Base-by-base conservation (phyloP, 2,888 invertebrate genomes). In the Hyposoter didymator region DNA sequence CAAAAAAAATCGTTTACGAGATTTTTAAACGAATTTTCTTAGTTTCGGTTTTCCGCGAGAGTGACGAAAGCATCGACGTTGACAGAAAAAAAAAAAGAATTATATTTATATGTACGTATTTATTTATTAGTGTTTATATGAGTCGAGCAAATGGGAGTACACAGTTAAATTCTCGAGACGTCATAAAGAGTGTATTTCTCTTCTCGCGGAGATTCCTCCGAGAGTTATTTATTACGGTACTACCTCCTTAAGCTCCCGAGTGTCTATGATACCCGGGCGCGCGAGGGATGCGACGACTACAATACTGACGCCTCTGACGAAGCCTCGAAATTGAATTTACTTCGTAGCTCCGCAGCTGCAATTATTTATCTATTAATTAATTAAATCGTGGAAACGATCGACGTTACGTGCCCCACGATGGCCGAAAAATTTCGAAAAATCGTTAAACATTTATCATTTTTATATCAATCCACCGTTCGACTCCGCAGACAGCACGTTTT, bases 181-280 rank as follows among this genome's bases (percentile, higher is more conserved):
- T 43, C 43, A 59, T 55, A 32, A 39, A 52, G 14, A 52, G 66
- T 32, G 43, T 76, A 49, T 76, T 66, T 39, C 64, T 76, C 66
- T 39, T 35, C 39, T 39, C 12, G 45, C 12, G 45, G 45, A 59
- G 78, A 78, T 78, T 70, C 69, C 22, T 12, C 19, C 1, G 45
- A 55, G 78, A 78, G 78, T 78, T 78, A 78, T 78, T 78, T 78
- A 78, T 78, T 69, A 35, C 78, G 35, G 22, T 52, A n/a, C n/a
- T n/a, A n/a, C n/a, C n/a, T n/a, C n/a, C n/a, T 52, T 66, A 39
- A 76, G 64, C 28, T 52, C 66, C 32, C 47, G 64, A 8, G 32
- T 62, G 45, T 75, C 74, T 75, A 75, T 64, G 75, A 62, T 64
- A 75, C 32, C 19, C 17, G 62, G 3, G 7, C 7, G 62, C 35